Percentiles rank a stretch among this genome's conserved stretches.
Evolutionary conservation across 1,140 invertebrate species (phyloP).

Genomic region (Trachymyrmex septentrionalis): DNA sequence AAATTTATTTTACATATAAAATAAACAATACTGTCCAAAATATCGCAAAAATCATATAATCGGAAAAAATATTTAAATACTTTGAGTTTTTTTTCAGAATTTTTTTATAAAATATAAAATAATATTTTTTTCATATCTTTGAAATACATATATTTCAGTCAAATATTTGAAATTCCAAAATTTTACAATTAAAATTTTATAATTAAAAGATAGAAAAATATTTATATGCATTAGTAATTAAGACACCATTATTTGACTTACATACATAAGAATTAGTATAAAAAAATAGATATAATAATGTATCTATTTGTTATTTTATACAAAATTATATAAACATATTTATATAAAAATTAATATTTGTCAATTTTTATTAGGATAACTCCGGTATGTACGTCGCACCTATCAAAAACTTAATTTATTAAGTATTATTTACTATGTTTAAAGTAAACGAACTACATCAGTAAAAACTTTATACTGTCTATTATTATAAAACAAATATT

Average conservation of each 20-base stretch:
- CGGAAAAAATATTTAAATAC: not conserved
- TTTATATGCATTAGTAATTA: conserved; percentile 2
- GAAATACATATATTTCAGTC: not conserved
- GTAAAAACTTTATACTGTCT: no score
- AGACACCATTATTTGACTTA: not conserved
- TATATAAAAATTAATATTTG: not conserved
- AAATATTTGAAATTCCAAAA: not conserved
- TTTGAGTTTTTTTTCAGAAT: not conserved
- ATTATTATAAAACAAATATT: no score
- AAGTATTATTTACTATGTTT: no score
- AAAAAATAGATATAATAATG: not conserved
- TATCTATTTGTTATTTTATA: not conserved
- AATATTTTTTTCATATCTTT: not conserved
- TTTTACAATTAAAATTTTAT: conserved; percentile 4
- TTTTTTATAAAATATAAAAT: conserved; percentile 23
- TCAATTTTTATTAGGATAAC: not conserved
- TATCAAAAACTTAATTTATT: no score
- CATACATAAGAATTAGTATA: not conserved
- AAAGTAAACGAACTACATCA: no score
- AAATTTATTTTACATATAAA: not conserved
- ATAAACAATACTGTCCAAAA: not conserved
- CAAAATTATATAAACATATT: not conserved
- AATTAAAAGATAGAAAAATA: not conserved
- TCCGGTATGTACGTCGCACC: no score
- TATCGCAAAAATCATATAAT: not conserved